Base-by-base conservation (phyloP, 2,797 vertebrate species). In the Sparus aurata region DNA sequence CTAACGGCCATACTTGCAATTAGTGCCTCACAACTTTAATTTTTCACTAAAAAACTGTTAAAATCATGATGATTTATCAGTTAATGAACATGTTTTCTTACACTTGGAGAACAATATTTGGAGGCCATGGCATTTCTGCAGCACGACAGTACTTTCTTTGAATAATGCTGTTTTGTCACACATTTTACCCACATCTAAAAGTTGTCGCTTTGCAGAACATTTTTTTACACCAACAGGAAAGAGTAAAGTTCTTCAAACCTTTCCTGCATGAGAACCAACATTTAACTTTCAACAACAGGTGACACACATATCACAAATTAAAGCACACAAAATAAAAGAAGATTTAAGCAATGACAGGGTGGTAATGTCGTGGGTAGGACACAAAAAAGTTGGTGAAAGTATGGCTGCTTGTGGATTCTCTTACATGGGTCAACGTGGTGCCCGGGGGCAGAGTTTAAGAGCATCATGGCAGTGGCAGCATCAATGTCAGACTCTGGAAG, bases 401-500 rank as follows among this genome's bases (percentile, higher is more conserved):
- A 85, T 89, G 90, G 80, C 80, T 88, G 84, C 88, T 85, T 69
- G 86, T 90, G 85, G 77, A 83, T 89, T 91, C 84, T 95, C 98
- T 99, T 99, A 99, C 98, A 98, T 94, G 97, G 96, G 94, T 97
- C 93, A 95, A 97, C 96, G 92, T 96, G 96, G 95, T 99, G 97
- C 93, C 98, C 97, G 83, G 98, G 97, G 92, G 98, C 98, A 95
- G 97, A 98, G 95, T 99, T 99, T 97, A 99, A 96, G 94, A 99
- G 97, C 97, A 99, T 99, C 98, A 99, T 99, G 89, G 98, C 97
- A 94, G 98, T 97, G 96, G 98, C 98, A 95, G 98, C 98, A 93
- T 99, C 98, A 90, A 99, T 99, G 95, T 99, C 98, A 91, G 97
- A 99, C 92, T 99, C 98, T 99, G 95, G 85, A 96, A 95, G 95